phyloP scores from a whole-genome alignment of 2,888 invertebrate genomes.

The Lagria hirta region DNA sequence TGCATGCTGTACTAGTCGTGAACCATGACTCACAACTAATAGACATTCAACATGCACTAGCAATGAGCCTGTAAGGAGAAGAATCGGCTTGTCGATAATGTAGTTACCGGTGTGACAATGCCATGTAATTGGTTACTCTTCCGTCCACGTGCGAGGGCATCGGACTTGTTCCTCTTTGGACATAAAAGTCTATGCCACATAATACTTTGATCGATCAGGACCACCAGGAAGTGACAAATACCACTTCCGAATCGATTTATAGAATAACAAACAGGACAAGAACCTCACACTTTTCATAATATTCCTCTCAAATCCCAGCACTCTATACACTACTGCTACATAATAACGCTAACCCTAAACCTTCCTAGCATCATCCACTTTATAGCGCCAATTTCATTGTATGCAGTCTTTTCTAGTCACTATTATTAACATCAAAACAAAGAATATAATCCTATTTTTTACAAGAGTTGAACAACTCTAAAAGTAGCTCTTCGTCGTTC shows the following conservation, averaged over 20 bases:
- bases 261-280: conserved; percentile 41
- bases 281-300: neutral
- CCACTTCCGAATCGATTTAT: conserved; percentile 47
- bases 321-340: too few relatives aligned
- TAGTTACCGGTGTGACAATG: conserved; percentile 36
- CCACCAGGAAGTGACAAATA: conserved; percentile 48
- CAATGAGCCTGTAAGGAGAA: conserved; percentile 42
- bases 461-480: too few relatives aligned
- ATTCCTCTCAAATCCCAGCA: too few relatives aligned
- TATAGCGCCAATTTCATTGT: too few relatives aligned
- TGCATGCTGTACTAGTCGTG: conserved; percentile 51
- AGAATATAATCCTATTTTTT: too few relatives aligned
- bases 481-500: too few relatives aligned
- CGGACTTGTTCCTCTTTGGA: conserved; percentile 33
- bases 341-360: too few relatives aligned
- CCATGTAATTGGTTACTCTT: conserved; percentile 49
- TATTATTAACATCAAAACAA: too few relatives aligned
- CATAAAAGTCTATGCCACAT: conserved; percentile 35
- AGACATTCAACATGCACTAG: conserved; percentile 45
- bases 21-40: conserved; percentile 45
- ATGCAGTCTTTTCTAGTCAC: too few relatives aligned
- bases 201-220: conserved; percentile 44
- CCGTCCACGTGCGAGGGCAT: conserved; percentile 52
- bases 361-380: too few relatives aligned
- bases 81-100: conserved; percentile 32